Conservation (phyloP, 2,797 vertebrate species). For the Microctenopoma stevenorrisi region DNA sequence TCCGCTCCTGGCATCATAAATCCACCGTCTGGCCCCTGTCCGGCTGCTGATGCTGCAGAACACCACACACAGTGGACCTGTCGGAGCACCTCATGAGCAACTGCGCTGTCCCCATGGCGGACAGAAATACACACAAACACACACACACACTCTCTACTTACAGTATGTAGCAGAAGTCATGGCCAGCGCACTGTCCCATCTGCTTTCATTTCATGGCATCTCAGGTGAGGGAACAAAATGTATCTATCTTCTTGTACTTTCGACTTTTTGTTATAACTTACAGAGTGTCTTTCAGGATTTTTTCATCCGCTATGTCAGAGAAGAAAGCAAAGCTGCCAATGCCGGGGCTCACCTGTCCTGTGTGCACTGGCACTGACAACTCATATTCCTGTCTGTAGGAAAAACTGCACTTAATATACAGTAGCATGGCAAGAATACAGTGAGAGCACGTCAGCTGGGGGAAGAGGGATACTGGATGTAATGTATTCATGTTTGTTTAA, state of each 20-base stretch:
- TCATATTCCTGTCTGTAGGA: slow-evolving; percentile 69
- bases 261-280: slow-evolving; percentile 32
- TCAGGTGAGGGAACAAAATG: slow-evolving; percentile 33
- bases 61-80: slow-evolving; percentile 80
- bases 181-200: slow-evolving; percentile 39
- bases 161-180: slow-evolving; percentile 29
- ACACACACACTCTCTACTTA: slow-evolving; percentile 26
- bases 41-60: slow-evolving; percentile 88
- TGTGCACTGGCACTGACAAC: slow-evolving; percentile 67
- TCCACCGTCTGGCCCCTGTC: slow-evolving; percentile 87
- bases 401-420: slow-evolving; percentile 73
- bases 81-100: slow-evolving; percentile 79
- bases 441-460: slow-evolving; percentile 54
- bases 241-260: slow-evolving; percentile 14
- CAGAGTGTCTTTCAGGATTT: slow-evolving; percentile 29
- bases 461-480: slow-evolving; percentile 71
- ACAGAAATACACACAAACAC: slow-evolving; percentile 29
- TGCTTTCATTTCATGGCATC: slow-evolving; percentile 29
- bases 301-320: slow-evolving; percentile 28
- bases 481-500: slow-evolving; percentile 85
- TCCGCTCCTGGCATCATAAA: slow-evolving; percentile 86
- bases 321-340: slow-evolving; percentile 58
- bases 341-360: slow-evolving; percentile 69
- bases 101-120: slow-evolving; percentile 65
- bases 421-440: slow-evolving; percentile 67